Base-by-base conservation (phyloP, 2,113 vertebrate species). In the Anolis sagrei region DNA sequence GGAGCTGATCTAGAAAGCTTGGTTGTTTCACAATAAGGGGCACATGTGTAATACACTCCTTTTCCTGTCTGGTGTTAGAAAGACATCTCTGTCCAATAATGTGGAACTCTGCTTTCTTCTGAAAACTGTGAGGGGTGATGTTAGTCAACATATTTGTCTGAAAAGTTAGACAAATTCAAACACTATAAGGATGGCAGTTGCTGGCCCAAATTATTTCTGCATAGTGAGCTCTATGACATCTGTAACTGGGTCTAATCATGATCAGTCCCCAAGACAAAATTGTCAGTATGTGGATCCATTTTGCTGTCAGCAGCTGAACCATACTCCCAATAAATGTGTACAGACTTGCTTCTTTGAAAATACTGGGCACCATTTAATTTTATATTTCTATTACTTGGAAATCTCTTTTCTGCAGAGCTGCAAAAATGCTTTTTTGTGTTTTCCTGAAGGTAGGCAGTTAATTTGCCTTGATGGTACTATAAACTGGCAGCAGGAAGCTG, bases 391-490 rank as follows among this genome's bases (percentile, higher is more conserved):
- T 84, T 88, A 73, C 76, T 81, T 39, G 34, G 44, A 88, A 86
- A 48, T 66, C 5, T 69, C 23, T 27, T 48, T 89, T 8, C 61
- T 76, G 68, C 0, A 29, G 39, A 85, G 49, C 32, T 79, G 76
- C 82, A 64, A 36, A 51, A 89, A 21, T 62, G 36, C 0, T 1
- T 34, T 88, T 64, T 25, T 76, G 36, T 48, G 2, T 89, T 66
- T 48, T 34, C 51, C 14, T 81, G 76, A 86, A 76, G 76, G 34
- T 1, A 81, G 58, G 78, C 9, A 70, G 72, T 64, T 83, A 86
- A 85, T 84, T 51, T 90, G 86, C 70, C 77, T 84, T 76, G 86
- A 62, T 85, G 78, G 74, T 87, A 2, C 74, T 86, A 81, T 70
- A 83, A 72, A 82, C 81, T 66, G 36, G 36, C 69, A 74, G 44